These are phyloP conservation scores for Synanthedon myopaeformis DNA, from an alignment of 2,888 invertebrate species.

Conservation along the genomic window DNA sequence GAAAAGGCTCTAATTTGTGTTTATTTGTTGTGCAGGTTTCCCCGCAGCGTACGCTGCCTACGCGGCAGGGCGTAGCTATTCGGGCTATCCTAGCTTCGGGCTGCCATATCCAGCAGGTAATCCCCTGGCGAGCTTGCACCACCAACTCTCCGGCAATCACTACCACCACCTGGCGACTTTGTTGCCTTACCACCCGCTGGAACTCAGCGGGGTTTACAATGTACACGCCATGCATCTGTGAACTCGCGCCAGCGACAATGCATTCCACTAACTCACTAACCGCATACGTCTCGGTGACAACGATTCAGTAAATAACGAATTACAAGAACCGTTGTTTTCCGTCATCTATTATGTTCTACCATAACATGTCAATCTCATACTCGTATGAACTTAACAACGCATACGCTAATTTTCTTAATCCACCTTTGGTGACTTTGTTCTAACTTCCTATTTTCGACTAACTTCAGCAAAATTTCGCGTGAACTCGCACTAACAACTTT, in stretches of 20 bases:
- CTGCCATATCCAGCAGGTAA: conserved; percentile 98
- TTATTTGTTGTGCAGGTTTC: conserved; percentile 80
- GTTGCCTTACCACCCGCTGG: conserved; percentile 76
- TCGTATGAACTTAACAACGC: conserved; percentile 30
- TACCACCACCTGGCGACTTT: conserved; percentile 74
- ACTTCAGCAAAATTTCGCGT: conserved; percentile 58
- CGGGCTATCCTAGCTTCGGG: conserved; percentile 98
- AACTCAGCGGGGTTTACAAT: conserved; percentile 75
- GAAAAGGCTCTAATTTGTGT: conserved; percentile 22
- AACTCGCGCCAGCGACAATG: conserved; percentile 70
- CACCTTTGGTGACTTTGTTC: conserved; percentile 49
- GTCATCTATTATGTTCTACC: conserved; percentile 3
- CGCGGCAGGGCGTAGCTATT: conserved; percentile 96
- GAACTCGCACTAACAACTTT: conserved; percentile 54
- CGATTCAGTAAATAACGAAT: conserved; percentile 29
- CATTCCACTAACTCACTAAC: conserved; percentile 64
- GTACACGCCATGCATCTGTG: conserved; percentile 85
- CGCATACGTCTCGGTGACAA: conserved; percentile 40
- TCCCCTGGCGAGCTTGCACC: conserved; percentile 84
- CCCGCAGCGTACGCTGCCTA: conserved; percentile 96
- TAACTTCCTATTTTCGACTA: conserved; percentile 51
- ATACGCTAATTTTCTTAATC: conserved; percentile 48
- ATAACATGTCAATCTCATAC: conserved; percentile 28
- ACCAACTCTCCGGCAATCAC: conserved; percentile 74
- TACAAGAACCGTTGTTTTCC: conserved; percentile 16